Evolutionary conservation across 2,113 vertebrate genomes (phyloP).

Genomic region (Chunga burmeisteri): DNA sequence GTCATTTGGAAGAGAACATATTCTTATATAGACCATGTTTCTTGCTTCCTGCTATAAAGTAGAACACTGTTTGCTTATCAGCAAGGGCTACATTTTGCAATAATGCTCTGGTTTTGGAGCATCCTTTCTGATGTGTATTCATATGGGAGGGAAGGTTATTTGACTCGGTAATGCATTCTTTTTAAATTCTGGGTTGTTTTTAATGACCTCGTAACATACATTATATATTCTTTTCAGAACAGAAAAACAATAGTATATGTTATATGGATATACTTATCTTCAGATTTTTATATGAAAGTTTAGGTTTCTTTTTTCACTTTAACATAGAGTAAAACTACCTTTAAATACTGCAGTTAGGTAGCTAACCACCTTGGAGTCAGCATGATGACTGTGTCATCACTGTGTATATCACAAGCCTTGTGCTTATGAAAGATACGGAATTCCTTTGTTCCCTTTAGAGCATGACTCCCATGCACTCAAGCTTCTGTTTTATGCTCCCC

Average conservation of each 20-base stretch:
- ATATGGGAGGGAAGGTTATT: neutral
- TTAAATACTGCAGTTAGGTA: neutral
- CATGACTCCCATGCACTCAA: neutral
- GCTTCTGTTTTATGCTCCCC: neutral
- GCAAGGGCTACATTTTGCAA: neutral
- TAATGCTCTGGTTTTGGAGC: neutral
- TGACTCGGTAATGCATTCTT: rapidly evolving
- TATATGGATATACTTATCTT: neutral
- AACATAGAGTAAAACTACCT: neutral
- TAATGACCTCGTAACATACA: neutral
- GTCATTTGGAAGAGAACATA: neutral
- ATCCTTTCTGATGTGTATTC: neutral
- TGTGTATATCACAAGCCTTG: neutral
- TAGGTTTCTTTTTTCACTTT: neutral
- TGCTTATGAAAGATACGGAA: neutral
- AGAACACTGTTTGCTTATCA: neutral
- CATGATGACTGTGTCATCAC: neutral
- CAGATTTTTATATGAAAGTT: neutral
- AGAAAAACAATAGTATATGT: neutral
- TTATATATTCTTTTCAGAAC: neutral
- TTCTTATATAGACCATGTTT: neutral
- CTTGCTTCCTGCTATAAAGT: neutral
- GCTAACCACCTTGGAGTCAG: neutral
- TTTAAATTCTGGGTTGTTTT: neutral
- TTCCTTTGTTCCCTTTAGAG: neutral